These are phyloP conservation scores for Plagiodera versicolora DNA, from an alignment of 2,888 invertebrate species.

Conservation along the genomic window DNA sequence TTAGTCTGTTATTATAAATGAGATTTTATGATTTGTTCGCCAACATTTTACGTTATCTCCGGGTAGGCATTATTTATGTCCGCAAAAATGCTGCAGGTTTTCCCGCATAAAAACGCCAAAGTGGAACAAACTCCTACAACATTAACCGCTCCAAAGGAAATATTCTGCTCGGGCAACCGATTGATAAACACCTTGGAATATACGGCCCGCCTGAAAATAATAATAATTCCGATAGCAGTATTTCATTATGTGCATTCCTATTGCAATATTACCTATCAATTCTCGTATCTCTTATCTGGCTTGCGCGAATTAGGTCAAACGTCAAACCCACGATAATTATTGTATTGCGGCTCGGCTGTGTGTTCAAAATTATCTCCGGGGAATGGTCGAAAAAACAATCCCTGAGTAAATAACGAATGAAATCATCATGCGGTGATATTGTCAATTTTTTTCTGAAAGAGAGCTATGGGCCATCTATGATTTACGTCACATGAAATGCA, in stretches of 20 bases:
- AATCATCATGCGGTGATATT: background rate
- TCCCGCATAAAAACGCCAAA: slow-evolving; percentile 37
- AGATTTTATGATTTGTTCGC: slow-evolving; percentile 34
- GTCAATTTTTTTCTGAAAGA: background rate
- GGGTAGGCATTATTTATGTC: slow-evolving; percentile 31
- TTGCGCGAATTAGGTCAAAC: slow-evolving; percentile 23
- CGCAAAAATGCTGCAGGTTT: slow-evolving; percentile 40
- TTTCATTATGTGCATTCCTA: slow-evolving; percentile 26
- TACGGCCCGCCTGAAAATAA: slow-evolving; percentile 25
- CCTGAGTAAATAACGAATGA: background rate
- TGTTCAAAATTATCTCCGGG: slow-evolving; percentile 8
- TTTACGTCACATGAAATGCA: too few relatives aligned
- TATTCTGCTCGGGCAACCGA: slow-evolving; percentile 20
- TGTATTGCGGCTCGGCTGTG: slow-evolving; percentile 5
- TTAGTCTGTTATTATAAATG: slow-evolving; percentile 34
- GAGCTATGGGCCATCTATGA: too few relatives aligned
- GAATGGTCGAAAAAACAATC: slow-evolving; percentile 8
- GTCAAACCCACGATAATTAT: slow-evolving; percentile 25
- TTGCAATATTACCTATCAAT: slow-evolving; percentile 28
- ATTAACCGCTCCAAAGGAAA: slow-evolving; percentile 27
- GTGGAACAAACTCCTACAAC: slow-evolving; percentile 42
- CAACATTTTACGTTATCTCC: slow-evolving; percentile 31
- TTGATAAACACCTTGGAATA: slow-evolving; percentile 32
- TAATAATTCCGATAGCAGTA: slow-evolving; percentile 29
- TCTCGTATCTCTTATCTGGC: slow-evolving; percentile 26